These are phyloP conservation scores for Drosophila mettleri DNA, from an alignment of 2,888 invertebrate species.

Conservation along the genomic window DNA sequence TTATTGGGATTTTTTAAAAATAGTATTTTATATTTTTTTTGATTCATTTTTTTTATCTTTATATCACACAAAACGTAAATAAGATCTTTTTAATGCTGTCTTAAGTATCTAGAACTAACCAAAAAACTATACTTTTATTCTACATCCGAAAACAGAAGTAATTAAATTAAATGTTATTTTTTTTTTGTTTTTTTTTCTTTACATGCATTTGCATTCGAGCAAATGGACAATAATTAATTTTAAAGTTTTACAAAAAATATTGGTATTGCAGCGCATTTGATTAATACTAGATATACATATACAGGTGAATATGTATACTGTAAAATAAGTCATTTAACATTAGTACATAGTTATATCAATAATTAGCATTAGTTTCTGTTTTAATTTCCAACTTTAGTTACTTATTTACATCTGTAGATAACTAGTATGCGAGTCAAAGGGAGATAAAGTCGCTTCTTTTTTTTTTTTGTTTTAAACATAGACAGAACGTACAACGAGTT, in stretches of 20 bases:
- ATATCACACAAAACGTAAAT: constrained; percentile 83
- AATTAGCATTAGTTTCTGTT: constrained; percentile 33
- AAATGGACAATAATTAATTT: constrained; percentile 47
- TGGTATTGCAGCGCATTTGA: constrained; percentile 63
- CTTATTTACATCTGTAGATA: constrained; percentile 68
- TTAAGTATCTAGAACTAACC: constrained; percentile 69
- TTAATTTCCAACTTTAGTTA: constrained; percentile 31
- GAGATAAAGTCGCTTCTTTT: constrained; percentile 42
- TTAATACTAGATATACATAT: constrained; percentile 61
- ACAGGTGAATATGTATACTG: constrained; percentile 41
- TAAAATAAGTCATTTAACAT: constrained; percentile 61
- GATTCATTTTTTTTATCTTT: constrained; percentile 69
- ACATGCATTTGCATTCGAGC: constrained; percentile 49
- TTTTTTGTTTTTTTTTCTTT: constrained; percentile 12
- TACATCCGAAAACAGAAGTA: constrained; percentile 60
- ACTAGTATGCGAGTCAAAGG: constrained; percentile 67
- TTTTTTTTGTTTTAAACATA: constrained; percentile 49
- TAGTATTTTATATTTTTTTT: constrained; percentile 74
- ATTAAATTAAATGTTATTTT: constrained; percentile 38
- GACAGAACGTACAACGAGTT: constrained; percentile 72
- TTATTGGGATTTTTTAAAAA: constrained; percentile 81
- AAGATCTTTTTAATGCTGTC: constrained; percentile 75
- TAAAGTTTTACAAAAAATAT: constrained; percentile 50
- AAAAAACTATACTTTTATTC: constrained; percentile 53
- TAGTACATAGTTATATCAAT: constrained; percentile 55